A percentile compares a stretch with the other conserved stretches of the same genome.
phyloP scores from a whole-genome alignment of 1,140 invertebrate species.

The Diachasmimorpha longicaudata region DNA sequence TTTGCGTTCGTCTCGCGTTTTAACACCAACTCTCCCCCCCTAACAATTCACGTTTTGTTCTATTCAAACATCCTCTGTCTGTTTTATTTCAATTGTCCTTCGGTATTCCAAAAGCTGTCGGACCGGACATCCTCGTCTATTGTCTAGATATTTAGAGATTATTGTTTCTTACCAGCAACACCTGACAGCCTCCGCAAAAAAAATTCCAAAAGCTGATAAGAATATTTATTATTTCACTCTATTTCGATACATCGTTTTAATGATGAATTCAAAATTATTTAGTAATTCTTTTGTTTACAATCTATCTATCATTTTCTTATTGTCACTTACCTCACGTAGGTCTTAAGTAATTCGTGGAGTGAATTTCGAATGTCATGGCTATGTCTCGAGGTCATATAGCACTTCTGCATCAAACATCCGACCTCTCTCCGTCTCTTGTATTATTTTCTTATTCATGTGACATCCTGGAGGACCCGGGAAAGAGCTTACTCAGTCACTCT shows the following conservation, averaged over 20 bases:
- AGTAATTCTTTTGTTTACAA: not conserved
- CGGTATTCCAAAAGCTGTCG: not conserved
- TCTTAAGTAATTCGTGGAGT: conserved; percentile 49
- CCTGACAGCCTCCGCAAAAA: conserved; percentile 35
- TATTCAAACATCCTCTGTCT: not conserved
- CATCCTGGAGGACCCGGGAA: not conserved
- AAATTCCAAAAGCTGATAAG: not conserved
- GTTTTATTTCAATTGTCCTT: conserved; percentile 2
- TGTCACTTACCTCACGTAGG: conserved; percentile 43
- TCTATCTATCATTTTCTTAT: conserved; percentile 16
- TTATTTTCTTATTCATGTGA: not conserved
- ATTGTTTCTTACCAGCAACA: not conserved
- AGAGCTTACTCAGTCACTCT: not conserved
- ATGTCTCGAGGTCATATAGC: not conserved
- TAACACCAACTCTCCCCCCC: not conserved
- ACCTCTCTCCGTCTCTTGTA: not conserved
- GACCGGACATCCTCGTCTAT: conserved; percentile 32
- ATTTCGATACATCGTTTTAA: not conserved
- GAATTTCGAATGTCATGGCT: conserved; percentile 40
- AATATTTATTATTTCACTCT: not conserved
- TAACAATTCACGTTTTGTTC: not conserved
- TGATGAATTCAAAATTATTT: no score
- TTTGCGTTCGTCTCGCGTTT: conserved; percentile 33
- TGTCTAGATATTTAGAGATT: conserved; percentile 15
- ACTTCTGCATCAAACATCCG: not conserved